Evolutionary conservation across 1,140 invertebrate genomes (phyloP), one percentile per base, ranked within the genome.

Genomic region (Penaeus chinensis): DNA sequence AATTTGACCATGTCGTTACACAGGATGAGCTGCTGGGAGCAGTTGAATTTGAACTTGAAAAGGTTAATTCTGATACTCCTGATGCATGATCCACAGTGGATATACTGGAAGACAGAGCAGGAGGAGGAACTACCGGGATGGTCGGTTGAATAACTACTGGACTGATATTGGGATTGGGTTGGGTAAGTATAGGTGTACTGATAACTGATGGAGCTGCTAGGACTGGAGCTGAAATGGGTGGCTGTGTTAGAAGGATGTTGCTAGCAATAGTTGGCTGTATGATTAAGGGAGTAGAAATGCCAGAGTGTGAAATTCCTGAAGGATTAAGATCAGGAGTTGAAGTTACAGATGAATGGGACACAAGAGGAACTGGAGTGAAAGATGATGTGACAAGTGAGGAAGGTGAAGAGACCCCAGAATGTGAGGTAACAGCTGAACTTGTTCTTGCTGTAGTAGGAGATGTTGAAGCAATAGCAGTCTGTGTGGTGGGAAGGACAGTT

Each of bases 1-100:
- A 86, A 69, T 61, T 54, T 22, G 84, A 78, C 84, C 77, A 86
- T 32, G 84, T 54, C 16, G 61, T 24, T 22, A 69, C 42, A 37
- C 37, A 37, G 24, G 77, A 80, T 22, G 78, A 32, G 32, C 42
- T 66, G 54, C 54, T 54, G 54, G 54, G 54, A 54, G 54, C 16
- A 2, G 54, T 54, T 54, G 54, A 54, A 54, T 54, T 54, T 54
- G 54, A 54, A 54, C 54, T 54, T 54, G 54, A 54, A 54, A 54
- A 54, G 16, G 11, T 54, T 16, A 54, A 16, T 16, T 54, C 54
- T 54, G 54, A 16, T 54, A 54, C 54, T 54, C 54, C 54, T 54
- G 54, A 54, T 65, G 62, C 42, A 24, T 69, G 47, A 24, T 69
- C 32, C 20, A 74, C 32, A 11, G 69, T 37, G 16, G 79, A n/a